Conservation (phyloP, 2,888 invertebrate species). For the Eilema depressum region DNA sequence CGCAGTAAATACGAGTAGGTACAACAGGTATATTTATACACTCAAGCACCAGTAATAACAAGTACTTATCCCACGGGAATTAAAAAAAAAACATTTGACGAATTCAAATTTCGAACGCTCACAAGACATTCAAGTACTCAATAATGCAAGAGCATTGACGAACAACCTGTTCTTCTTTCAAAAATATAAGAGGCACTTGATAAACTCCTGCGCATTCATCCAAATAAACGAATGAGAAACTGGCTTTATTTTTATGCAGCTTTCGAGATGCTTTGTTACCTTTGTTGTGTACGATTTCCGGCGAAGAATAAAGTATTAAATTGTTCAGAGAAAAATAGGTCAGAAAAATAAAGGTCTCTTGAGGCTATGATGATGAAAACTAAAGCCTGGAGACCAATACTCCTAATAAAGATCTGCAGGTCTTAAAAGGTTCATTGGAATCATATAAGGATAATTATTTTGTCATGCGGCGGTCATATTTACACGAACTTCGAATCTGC, state of each 20-base stretch:
- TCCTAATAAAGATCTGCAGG: too few species aligned
- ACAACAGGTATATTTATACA: neutral
- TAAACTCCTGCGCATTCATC: conserved; percentile 24
- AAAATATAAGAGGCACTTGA: conserved; percentile 23
- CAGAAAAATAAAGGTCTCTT: neutral
- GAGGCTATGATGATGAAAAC: neutral
- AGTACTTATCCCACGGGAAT: conserved; percentile 15
- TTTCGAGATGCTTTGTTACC: conserved; percentile 9
- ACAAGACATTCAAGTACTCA: conserved; percentile 12
- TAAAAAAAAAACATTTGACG: conserved; percentile 21
- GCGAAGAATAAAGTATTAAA: neutral
- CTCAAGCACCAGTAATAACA: neutral
- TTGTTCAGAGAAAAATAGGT: neutral
- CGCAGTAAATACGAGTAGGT: neutral
- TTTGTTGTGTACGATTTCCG: conserved; percentile 9
- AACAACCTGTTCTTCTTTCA: conserved; percentile 25
- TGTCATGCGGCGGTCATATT: too few species aligned
- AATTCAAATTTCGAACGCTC: conserved; percentile 19
- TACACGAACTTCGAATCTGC: too few species aligned
- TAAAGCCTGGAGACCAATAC: too few species aligned
- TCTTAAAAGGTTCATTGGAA: too few species aligned
- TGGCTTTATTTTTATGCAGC: conserved; percentile 11
- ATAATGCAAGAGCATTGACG: conserved; percentile 15
- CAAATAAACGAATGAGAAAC: conserved; percentile 24
- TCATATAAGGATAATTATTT: too few species aligned